These are phyloP conservation scores for Microcebus lehilahytsara DNA, from an alignment of 2,113 vertebrate genomes.

Conservation along the genomic window DNA sequence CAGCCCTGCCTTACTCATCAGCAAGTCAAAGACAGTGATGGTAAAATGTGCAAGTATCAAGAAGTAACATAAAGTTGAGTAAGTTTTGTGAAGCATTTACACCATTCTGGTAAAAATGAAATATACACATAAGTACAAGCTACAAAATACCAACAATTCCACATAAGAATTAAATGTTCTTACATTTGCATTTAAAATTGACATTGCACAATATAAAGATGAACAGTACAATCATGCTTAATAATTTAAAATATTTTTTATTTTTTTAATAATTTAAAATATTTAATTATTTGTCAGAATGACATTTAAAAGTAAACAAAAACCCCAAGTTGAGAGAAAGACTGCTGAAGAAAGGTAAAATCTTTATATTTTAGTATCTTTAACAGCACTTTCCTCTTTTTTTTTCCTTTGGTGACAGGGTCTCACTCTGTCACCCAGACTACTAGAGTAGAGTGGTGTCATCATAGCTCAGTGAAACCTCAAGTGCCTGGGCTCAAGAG, in stretches of 20 bases:
- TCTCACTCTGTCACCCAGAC: no score
- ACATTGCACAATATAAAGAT: not conserved
- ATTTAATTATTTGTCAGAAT: constrained; percentile 4
- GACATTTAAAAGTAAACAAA: constrained; percentile 8
- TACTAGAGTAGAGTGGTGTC: no score
- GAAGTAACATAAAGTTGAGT: not conserved
- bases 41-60: not conserved
- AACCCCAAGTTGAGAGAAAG: not conserved
- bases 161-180: not conserved
- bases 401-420: no score
- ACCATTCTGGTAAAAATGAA: not conserved
- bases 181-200: not conserved
- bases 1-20: not conserved
- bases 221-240: not conserved
- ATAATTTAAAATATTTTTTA: not conserved
- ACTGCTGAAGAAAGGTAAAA: not conserved
- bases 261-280: not conserved
- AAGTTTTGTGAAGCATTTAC: not conserved
- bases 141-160: not conserved
- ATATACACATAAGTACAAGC: not conserved
- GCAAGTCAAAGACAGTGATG: constrained; percentile 8
- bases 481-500: no score
- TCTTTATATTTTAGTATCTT: not conserved
- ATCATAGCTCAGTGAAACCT: no score
- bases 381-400: not conserved